Base-by-base conservation (phyloP, 1,140 invertebrate genomes). In the Galendromus occidentalis region DNA sequence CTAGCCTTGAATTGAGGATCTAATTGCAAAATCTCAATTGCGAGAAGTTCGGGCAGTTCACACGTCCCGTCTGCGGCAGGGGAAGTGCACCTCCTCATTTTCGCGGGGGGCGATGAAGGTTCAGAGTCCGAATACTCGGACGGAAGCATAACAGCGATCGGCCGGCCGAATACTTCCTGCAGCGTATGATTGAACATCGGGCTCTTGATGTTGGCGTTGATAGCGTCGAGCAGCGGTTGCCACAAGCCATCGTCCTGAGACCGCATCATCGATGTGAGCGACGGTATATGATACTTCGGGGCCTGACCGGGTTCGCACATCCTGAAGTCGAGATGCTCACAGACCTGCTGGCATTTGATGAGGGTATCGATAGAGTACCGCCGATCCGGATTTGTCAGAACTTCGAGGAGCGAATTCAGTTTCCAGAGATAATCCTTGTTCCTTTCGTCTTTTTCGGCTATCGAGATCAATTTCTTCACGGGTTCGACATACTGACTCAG, bases 401-500 rank as follows among this genome's bases (percentile, higher is more conserved):
- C 91, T 71, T 93, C 89, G 14, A 92, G 73, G 0, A 95, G 77
- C 68, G 90, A 91, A 72, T 88, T 91, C 86, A 93, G 89, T 76
- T 91, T 91, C 69, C 83, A 83, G 69, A 88, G 76, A 75, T 76
- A 74, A 68, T 90, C 91, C 72, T 90, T 87, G 55, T 85, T 82
- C 76, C 88, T 86, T 68, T 75, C 75, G 76, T 91, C 89, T 74
- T 85, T 89, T 70, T 88, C 86, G 74, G 88, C 85, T 73, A 84
- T 82, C 45, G 83, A 81, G 67, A 94, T 87, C 84, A 92, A 89
- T 69, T 85, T 81, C 51, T 87, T 81, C 1, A 96, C 75, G 0
- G 91, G 89, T 68, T 93, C 91, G 70, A 93, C 90, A 72, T 91
- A 96, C 74, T 91, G 92, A 70, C 85, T 88, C 4, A 95, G 78